A percentile compares a stretch with the other conserved stretches of the same genome.
Conservation (phyloP, 2,797 vertebrate species). For the Xerus rutilus region DNA sequence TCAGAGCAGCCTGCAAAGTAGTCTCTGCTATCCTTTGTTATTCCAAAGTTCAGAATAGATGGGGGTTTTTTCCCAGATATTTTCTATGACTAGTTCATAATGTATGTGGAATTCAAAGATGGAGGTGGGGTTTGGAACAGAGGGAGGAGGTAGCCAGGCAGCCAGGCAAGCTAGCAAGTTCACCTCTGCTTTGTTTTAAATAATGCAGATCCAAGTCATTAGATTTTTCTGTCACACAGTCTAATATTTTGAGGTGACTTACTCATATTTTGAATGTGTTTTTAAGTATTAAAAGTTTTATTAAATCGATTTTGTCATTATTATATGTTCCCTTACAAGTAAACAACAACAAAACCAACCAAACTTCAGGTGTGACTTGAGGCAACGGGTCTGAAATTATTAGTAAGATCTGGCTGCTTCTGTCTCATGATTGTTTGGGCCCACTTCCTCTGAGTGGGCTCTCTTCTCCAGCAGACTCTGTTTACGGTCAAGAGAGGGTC, state of each 20-base stretch:
- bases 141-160: accelerated
- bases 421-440: not conserved
- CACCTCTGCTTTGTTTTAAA: not conserved
- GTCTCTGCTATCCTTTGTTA: not conserved
- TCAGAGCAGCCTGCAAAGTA: not conserved
- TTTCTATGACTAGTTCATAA: not conserved
- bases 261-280: not conserved
- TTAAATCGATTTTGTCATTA: not conserved
- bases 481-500: too few relatives aligned
- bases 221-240: not conserved
- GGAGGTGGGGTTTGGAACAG: too few relatives aligned
- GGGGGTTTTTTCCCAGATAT: not conserved
- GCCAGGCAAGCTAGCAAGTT: not conserved
- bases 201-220: not conserved
- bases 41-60: not conserved
- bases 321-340: not conserved
- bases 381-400: not conserved
- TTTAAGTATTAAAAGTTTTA: not conserved
- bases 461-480: not conserved
- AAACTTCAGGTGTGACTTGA: not conserved
- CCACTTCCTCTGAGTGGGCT: too few relatives aligned
- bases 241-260: not conserved
- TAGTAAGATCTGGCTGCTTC: not conserved
- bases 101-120: not conserved
- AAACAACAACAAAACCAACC: not conserved